phyloP scores from a whole-genome alignment of 2,888 invertebrate genomes.

The Dyspetes luteomarginatus region DNA sequence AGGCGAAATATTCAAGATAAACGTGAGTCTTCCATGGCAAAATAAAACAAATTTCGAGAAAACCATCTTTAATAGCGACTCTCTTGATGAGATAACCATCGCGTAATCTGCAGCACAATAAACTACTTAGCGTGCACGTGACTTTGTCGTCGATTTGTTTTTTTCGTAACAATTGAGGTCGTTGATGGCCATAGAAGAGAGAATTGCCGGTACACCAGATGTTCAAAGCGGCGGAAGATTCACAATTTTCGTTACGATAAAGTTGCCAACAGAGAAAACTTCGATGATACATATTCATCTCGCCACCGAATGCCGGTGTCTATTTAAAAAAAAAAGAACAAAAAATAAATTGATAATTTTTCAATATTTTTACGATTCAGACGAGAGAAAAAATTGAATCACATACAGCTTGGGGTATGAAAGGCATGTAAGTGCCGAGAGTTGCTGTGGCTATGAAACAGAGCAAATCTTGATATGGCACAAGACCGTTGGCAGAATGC shows the following conservation, averaged over 20 bases:
- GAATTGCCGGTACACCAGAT: conserved; percentile 83
- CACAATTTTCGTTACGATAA: conserved; percentile 73
- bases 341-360: background rate
- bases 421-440: conserved; percentile 88
- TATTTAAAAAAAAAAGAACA: conserved; percentile 49
- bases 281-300: conserved; percentile 86
- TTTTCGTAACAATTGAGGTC: conserved; percentile 85
- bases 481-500: conserved; percentile 87
- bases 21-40: conserved; percentile 90
- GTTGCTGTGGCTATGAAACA: conserved; percentile 91
- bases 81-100: conserved; percentile 89
- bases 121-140: conserved; percentile 86
- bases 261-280: conserved; percentile 85
- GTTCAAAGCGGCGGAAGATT: conserved; percentile 65
- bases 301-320: conserved; percentile 69
- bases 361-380: background rate
- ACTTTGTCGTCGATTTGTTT: conserved; percentile 88
- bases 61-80: conserved; percentile 84
- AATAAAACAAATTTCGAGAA: conserved; percentile 87
- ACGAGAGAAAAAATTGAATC: background rate
- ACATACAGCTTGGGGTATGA: conserved; percentile 84
- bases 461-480: conserved; percentile 90
- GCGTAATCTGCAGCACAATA: conserved; percentile 89
- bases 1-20: conserved; percentile 87
- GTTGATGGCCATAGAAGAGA: conserved; percentile 85